Percentiles rank a stretch among this genome's conserved stretches.
Conservation (phyloP, 1,140 invertebrate genomes). For the Mamestra configurata region DNA sequence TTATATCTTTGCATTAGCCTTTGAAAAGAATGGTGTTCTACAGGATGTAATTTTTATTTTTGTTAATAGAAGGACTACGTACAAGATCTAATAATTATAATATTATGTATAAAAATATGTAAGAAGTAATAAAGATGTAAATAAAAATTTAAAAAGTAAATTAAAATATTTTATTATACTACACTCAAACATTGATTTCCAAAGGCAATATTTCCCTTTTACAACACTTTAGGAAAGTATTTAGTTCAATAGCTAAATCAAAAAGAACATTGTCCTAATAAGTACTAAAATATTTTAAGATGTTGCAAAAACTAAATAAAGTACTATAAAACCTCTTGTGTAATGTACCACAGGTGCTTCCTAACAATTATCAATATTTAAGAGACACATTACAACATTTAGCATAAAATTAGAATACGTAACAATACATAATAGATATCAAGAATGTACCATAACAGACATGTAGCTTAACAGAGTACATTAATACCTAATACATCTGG, state of each 20-base stretch:
- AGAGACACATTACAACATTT: background rate
- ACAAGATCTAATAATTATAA: background rate
- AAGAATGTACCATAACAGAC: constrained; percentile 1
- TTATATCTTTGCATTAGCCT: background rate
- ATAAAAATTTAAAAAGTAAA: constrained; percentile 25
- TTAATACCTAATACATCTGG: background rate
- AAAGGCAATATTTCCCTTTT: background rate
- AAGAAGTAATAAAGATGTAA: constrained; percentile 2
- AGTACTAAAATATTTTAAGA: background rate
- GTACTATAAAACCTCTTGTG: background rate
- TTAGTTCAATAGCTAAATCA: constrained; percentile 2
- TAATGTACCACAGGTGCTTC: constrained; percentile 13
- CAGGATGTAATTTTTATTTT: too few species aligned
- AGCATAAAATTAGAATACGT: background rate
- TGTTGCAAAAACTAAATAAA: background rate
- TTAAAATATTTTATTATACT: constrained; percentile 39
- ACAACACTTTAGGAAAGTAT: background rate
- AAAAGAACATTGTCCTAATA: background rate
- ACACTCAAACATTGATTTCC: background rate
- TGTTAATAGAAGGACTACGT: background rate
- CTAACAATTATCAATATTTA: background rate
- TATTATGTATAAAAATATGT: background rate
- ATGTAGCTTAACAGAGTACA: background rate
- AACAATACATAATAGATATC: background rate
- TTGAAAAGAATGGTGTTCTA: background rate